phyloP scores from a whole-genome alignment of 2,888 invertebrate species.

The Andricus curvator region DNA sequence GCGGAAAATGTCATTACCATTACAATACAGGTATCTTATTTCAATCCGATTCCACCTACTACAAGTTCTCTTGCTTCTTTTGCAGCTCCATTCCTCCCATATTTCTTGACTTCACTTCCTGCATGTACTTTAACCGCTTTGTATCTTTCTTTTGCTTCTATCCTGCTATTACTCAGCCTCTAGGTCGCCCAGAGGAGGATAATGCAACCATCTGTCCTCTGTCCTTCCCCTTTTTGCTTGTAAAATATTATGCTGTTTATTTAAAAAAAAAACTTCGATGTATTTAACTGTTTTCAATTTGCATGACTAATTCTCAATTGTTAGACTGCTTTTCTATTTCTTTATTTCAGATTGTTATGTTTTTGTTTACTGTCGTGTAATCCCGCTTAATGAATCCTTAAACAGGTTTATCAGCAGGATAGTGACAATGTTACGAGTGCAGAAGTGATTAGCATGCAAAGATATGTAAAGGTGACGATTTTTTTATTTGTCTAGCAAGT shows the following conservation, averaged over 20 bases:
- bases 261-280: neutral
- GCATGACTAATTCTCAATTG: neutral
- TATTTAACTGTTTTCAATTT: neutral
- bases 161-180: constrained; percentile 26
- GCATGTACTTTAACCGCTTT: constrained; percentile 36
- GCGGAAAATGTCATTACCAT: constrained; percentile 1
- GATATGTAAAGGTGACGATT: neutral
- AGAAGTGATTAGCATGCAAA: constrained; percentile 30
- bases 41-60: constrained; percentile 37
- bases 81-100: constrained; percentile 30
- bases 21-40: constrained; percentile 32
- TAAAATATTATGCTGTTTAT: neutral
- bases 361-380: constrained; percentile 11
- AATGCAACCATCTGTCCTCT: constrained; percentile 2
- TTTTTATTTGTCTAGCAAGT: constrained; percentile 2
- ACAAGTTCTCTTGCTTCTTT: constrained; percentile 28
- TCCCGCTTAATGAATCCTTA: constrained; percentile 21
- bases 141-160: constrained; percentile 22
- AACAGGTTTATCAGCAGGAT: neutral
- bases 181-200: constrained; percentile 1
- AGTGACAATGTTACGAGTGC: constrained; percentile 19
- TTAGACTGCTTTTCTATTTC: neutral
- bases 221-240: neutral
- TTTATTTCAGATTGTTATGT: neutral
- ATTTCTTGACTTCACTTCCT: constrained; percentile 36